A percentile compares a stretch with the other conserved stretches of the same genome.
phyloP scores from a whole-genome alignment of 2,113 vertebrate species.

The Macquaria ambigua region DNA sequence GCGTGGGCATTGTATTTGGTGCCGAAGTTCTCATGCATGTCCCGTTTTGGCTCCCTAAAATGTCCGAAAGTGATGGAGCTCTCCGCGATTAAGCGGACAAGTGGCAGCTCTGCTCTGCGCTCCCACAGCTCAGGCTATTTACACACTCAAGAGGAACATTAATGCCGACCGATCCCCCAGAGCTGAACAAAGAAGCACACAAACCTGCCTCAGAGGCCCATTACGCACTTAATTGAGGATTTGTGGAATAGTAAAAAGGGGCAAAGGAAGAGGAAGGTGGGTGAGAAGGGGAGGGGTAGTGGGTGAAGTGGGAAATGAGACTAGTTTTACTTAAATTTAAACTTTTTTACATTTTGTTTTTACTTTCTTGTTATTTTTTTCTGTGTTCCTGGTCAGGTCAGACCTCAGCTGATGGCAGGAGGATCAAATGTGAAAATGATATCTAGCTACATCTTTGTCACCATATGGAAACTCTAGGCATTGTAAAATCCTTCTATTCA shows the following conservation, averaged over 20 bases:
- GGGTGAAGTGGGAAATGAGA: slow-evolving; percentile 30
- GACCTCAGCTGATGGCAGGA: background rate
- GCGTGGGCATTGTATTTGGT: slow-evolving; percentile 72
- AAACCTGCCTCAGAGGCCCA: slow-evolving; percentile 79
- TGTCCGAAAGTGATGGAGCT: slow-evolving; percentile 82
- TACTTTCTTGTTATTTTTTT: background rate
- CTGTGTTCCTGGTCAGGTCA: background rate
- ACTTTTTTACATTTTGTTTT: background rate
- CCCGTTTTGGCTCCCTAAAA: slow-evolving; percentile 71
- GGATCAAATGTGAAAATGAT: slow-evolving; percentile 18
- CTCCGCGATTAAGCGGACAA: slow-evolving; percentile 78
- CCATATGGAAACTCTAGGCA: slow-evolving; percentile 36
- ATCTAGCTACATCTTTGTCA: slow-evolving; percentile 17
- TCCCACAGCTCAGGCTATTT: slow-evolving; percentile 84
- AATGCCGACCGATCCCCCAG: slow-evolving; percentile 75
- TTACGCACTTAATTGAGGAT: slow-evolving; percentile 81
- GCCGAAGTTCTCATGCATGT: slow-evolving; percentile 81
- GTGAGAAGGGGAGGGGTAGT: slow-evolving; percentile 32
- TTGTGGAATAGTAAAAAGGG: slow-evolving; percentile 71
- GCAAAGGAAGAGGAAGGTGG: slow-evolving; percentile 58
- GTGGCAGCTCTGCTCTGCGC: slow-evolving; percentile 79
- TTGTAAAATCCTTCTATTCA: slow-evolving; percentile 33
- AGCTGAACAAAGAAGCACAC: slow-evolving; percentile 81
- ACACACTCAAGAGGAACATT: slow-evolving; percentile 83
- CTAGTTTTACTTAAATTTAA: background rate